Conservation (phyloP, 2,113 vertebrate species). For the Nerophis lumbriciformis region DNA sequence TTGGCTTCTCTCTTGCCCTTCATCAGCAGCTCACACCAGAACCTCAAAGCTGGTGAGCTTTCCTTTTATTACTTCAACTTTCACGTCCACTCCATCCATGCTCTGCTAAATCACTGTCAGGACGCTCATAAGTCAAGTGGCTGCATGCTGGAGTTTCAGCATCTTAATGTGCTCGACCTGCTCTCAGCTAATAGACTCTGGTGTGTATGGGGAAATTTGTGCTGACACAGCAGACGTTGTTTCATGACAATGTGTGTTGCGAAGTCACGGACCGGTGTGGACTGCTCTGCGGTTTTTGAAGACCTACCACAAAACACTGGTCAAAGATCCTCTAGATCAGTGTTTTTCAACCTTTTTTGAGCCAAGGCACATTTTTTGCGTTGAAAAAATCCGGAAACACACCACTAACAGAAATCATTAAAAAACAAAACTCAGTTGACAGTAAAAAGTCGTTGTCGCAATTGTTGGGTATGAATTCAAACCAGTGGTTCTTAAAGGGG, state of each 20-base stretch:
- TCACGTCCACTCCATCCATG: not conserved
- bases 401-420: no score
- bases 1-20: slow-evolving; percentile 86
- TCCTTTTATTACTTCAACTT: not conserved
- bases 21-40: slow-evolving; percentile 82
- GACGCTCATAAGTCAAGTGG: not conserved
- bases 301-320: no score
- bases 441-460: no score
- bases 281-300: no score
- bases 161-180: not conserved
- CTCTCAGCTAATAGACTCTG: not conserved
- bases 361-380: no score
- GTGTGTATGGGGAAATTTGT: not conserved
- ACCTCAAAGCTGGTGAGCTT: slow-evolving; percentile 84
- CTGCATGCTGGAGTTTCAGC: not conserved
- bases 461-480: no score
- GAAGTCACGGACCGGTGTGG: no score
- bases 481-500: no score
- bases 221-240: not conserved
- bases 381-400: no score
- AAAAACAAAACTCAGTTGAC: no score
- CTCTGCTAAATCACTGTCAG: not conserved
- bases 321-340: no score
- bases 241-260: not conserved
- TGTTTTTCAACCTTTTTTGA: no score